A percentile compares a stretch with the other conserved stretches of the same genome.
phyloP scores from a whole-genome alignment of 2,113 vertebrate genomes.

The Muntiacus reevesi region DNA sequence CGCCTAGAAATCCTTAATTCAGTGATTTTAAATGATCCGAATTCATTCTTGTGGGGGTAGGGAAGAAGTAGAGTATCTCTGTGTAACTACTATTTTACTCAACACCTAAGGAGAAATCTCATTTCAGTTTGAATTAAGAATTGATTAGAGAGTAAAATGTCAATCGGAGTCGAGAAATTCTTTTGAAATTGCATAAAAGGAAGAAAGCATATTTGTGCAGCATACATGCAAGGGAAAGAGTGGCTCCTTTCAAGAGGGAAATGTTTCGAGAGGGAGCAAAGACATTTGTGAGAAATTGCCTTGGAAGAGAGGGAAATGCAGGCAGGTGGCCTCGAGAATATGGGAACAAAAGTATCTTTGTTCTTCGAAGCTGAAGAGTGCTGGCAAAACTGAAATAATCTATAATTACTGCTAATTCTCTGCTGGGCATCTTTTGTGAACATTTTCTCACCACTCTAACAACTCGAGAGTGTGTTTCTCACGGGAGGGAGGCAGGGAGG shows the following conservation, averaged over 20 bases:
- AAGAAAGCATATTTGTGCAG: background rate
- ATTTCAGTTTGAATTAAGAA: conserved; percentile 38
- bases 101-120: background rate
- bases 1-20: background rate
- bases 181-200: background rate
- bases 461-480: background rate
- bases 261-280: background rate
- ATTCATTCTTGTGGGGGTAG: background rate
- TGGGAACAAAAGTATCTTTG: conserved; percentile 3
- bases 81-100: background rate
- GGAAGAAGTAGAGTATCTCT: background rate
- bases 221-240: background rate
- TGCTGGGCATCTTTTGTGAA: background rate
- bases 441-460: background rate
- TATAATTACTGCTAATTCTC: background rate
- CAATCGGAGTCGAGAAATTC: background rate
- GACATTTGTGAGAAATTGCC: background rate
- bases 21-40: background rate
- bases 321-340: background rate
- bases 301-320: background rate
- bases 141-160: background rate
- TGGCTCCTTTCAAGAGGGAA: background rate
- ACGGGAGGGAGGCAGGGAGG: background rate
- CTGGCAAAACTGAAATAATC: background rate
- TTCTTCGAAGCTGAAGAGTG: background rate